Percentiles rank a stretch among this genome's conserved stretches.
These are phyloP conservation scores for Tricholauxania praeusta DNA, from an alignment of 2,888 invertebrate genomes.

Conservation along the genomic window DNA sequence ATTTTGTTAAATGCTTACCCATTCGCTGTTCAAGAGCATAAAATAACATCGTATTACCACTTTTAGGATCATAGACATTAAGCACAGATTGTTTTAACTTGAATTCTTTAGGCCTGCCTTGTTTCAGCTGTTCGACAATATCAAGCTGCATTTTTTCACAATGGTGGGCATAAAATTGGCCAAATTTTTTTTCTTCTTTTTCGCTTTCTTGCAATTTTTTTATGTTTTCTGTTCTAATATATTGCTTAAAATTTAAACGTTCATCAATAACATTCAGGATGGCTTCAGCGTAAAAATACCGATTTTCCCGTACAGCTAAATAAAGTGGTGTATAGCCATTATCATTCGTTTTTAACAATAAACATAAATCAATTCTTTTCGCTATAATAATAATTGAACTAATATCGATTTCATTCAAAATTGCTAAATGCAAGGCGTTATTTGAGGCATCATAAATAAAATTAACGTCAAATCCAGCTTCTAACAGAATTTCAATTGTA, in stretches of 20 bases:
- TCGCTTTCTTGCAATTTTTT: constrained; percentile 15
- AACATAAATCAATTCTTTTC: constrained; percentile 53
- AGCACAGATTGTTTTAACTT: constrained; percentile 53
- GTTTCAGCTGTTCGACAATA: constrained; percentile 25
- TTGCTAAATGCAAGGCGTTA: constrained; percentile 61
- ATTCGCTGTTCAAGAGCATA: constrained; percentile 59
- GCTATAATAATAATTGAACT: constrained; percentile 54
- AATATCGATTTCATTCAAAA: constrained; percentile 54
- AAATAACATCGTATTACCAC: constrained; percentile 59
- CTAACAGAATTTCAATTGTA: constrained; percentile 54
- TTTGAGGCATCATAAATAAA: constrained; percentile 58
- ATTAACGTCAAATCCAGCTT: constrained; percentile 51
- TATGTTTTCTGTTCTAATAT: not conserved
- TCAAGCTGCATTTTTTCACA: constrained; percentile 39
- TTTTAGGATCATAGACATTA: constrained; percentile 57
- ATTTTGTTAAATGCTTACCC: constrained; percentile 45
- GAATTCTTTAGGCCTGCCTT: constrained; percentile 35
- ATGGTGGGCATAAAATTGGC: constrained; percentile 50
- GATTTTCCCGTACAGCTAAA: constrained; percentile 58
- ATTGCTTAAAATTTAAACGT: constrained; percentile 40
- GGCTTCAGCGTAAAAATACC: constrained; percentile 56
- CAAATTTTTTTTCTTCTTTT: constrained; percentile 36
- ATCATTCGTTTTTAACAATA: constrained; percentile 57
- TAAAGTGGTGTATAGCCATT: constrained; percentile 63
- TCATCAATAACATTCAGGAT: constrained; percentile 58